Evolutionary conservation across 2,888 invertebrate species (phyloP).

Genomic region (Ophion obscuratus): DNA sequence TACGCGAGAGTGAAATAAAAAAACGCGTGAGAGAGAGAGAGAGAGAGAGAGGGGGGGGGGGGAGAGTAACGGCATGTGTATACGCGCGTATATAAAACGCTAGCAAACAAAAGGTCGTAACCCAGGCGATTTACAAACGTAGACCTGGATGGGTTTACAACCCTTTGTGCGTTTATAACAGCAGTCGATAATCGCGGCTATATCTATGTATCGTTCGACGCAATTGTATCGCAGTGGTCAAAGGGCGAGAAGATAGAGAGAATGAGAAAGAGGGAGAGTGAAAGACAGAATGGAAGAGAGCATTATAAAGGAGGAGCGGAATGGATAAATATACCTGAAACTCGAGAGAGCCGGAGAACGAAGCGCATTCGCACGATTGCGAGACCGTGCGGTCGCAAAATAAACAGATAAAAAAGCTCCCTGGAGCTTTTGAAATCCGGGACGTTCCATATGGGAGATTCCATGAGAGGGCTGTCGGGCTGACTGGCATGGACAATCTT

Average conservation of each 20-base stretch:
- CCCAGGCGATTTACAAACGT: neutral
- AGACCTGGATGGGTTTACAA: constrained; percentile 8
- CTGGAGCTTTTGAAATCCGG: no score
- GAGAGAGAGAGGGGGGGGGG: no score
- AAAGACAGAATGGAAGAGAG: neutral
- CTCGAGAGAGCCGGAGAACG: neutral
- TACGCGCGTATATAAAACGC: neutral
- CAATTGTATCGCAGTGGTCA: constrained; percentile 34
- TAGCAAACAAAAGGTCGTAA: constrained; percentile 45
- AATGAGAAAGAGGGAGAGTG: neutral
- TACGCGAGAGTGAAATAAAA: constrained; percentile 36
- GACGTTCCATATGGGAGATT: no score
- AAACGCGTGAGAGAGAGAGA: no score
- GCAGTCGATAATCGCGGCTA: neutral
- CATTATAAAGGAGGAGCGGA: no score
- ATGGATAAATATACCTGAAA: no score
- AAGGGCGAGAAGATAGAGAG: constrained; percentile 18
- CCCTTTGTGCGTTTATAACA: constrained; percentile 9
- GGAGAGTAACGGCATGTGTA: constrained; percentile 8
- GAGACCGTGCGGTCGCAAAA: no score
- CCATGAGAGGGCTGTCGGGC: no score
- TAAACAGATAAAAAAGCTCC: no score
- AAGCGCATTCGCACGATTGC: neutral
- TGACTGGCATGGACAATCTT: no score
- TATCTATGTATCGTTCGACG: constrained; percentile 16